Evolutionary conservation across 2,113 vertebrate genomes (phyloP), one percentile per base, ranked within the genome.

Genomic region (Myiagra hebetior): DNA sequence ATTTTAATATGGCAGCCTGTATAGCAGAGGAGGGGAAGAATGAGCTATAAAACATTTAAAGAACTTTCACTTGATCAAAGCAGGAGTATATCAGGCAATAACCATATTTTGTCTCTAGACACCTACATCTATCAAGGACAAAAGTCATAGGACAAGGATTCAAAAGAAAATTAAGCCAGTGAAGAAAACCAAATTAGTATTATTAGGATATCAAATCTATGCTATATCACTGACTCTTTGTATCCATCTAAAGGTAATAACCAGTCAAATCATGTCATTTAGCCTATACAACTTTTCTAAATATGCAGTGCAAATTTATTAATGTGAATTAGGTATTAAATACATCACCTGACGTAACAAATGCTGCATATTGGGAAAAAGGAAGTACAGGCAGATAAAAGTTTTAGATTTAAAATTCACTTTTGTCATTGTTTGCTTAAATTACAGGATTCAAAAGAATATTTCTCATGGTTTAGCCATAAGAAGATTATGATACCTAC

Each of bases 101-200:
- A 75, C 23, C 56, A 19, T 44, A 73, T 83, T 96, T 95, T 2
- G 9, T 92, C 80, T 90, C 64, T 81, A 89, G 85, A 89, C 39
- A 78, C 35, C 44, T 53, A 57, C 53, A 93, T 94, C 49, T 56
- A 60, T 94, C 93, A 96, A 92, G 85, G 74, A 73, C 49, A 89
- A 88, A 87, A 67, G 46, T 53, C 93, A 85, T 19, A 85, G 56
- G 52, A 92, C 47, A 94, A 87, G 35, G 30, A 84, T 85, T 84
- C 22, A 56, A 81, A 78, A 79, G 82, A 87, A 91, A 93, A 73
- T 59, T 20, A 94, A 94, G 41, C n/a, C 90, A 96, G 68, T 83
- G 85, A 96, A 97, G 89, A 74, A 97, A 91, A 90, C 4, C 47
- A 96, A 95, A 97, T 96, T 87, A 89, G 46, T 60, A 85, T 42